These are phyloP conservation scores for Atherix ibis DNA, from an alignment of 2,888 invertebrate species.

Conservation along the genomic window DNA sequence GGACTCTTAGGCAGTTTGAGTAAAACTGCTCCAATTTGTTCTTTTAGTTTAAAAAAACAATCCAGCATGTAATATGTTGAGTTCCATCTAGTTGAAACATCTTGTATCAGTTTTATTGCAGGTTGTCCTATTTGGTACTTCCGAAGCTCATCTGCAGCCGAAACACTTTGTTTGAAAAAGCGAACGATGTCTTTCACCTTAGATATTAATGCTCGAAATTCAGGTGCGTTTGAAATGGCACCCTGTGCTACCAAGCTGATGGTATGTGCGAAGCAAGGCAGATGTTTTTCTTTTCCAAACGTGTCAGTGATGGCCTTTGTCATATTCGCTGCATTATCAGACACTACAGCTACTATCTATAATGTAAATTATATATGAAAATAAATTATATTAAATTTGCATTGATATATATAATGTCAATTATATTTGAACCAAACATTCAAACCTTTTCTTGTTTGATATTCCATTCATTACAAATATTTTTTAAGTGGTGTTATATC, in stretches of 20 bases:
- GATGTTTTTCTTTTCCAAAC: conserved; percentile 11
- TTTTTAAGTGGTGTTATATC: too few relatives aligned
- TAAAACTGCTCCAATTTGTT: not conserved
- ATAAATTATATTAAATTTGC: too few relatives aligned
- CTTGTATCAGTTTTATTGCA: conserved; percentile 12
- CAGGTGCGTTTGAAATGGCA: conserved; percentile 8
- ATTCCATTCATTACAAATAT: conserved; percentile 8
- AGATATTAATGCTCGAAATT: conserved; percentile 8
- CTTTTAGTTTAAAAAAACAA: not conserved
- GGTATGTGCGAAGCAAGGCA: conserved; percentile 14
- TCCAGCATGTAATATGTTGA: conserved; percentile 9
- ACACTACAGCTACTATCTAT: conserved; percentile 10
- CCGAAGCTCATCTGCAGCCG: conserved; percentile 11
- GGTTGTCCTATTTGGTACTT: not conserved
- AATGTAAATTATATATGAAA: too few relatives aligned
- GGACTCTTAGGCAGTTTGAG: not conserved
- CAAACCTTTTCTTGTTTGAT: too few relatives aligned
- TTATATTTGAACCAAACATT: too few relatives aligned
- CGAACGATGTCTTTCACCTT: conserved; percentile 14
- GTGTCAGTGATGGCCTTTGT: conserved; percentile 14
- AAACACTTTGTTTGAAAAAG: conserved; percentile 13
- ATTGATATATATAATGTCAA: too few relatives aligned
- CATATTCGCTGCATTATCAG: conserved; percentile 15
- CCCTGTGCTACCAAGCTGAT: conserved; percentile 13
- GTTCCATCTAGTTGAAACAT: conserved; percentile 14